Evolutionary conservation across 2,797 vertebrate species (phyloP).

Genomic region (Myripristis murdjan): DNA sequence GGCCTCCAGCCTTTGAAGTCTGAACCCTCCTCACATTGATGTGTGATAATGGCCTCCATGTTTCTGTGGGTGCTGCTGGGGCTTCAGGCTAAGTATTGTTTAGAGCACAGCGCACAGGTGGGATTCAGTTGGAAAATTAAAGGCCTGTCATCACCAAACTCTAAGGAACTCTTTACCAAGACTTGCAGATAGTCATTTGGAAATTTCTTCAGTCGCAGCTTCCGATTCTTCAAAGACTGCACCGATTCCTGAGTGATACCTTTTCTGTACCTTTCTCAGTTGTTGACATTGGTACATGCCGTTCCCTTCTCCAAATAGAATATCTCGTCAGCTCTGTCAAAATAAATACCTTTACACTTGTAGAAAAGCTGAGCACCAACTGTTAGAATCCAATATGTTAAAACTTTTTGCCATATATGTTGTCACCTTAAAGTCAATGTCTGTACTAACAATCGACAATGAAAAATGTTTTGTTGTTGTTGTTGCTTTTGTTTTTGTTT

Average conservation of each 20-base stretch:
- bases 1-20: conserved; percentile 70
- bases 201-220: conserved; percentile 26
- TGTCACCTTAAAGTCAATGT: too few relatives aligned
- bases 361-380: too few relatives aligned
- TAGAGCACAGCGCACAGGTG: conserved; percentile 58
- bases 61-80: conserved; percentile 69
- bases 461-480: too few relatives aligned
- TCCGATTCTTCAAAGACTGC: conserved; percentile 19
- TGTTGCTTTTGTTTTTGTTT: too few relatives aligned
- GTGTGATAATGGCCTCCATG: conserved; percentile 73
- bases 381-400: too few relatives aligned
- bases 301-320: conserved; percentile 27
- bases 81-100: conserved; percentile 69
- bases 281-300: conserved; percentile 20
- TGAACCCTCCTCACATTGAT: conserved; percentile 68
- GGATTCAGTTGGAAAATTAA: conserved; percentile 57
- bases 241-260: conserved; percentile 4
- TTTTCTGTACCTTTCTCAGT: conserved; percentile 2
- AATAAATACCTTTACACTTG: too few relatives aligned
- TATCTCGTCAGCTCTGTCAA: neutral
- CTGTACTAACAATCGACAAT: too few relatives aligned
- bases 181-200: too few relatives aligned
- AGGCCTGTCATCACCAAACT: conserved; percentile 32
- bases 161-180: neutral
- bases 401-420: too few relatives aligned